Base-by-base conservation (phyloP, 1,140 invertebrate species). In the Delia radicum region DNA sequence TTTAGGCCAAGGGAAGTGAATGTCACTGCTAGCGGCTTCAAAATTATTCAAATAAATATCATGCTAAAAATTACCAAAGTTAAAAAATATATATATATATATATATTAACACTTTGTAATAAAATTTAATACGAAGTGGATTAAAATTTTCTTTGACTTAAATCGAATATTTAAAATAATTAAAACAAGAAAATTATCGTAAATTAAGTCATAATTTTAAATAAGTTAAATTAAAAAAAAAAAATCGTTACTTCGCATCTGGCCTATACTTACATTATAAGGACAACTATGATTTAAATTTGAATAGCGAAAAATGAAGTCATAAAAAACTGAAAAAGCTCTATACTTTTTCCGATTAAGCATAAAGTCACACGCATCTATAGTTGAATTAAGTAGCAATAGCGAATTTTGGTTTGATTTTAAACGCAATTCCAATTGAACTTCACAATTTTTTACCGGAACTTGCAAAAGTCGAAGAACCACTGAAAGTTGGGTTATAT, bases 1-100 rank as follows among this genome's bases (percentile, higher is more conserved):
- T 12, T 12, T 26, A 13, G 69, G 33, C 26, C 37, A 24, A 12
- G 31, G 18, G 6, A 46, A 3, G n/a, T n/a, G n/a, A n/a, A n/a
- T 12, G 26, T 10, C 0, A 48, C 13, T 12, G 37, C 13, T 15
- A 24, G 1, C 10, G 46, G 21, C 21, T 46, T 28, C 13, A 46
- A 26, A 48, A 26, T 37, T 15, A 0, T 24, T 42, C 13, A 73
- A 15, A 27, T 26, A 13, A 46, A 73, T 5, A 26, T 73, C 69
- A 46, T 73, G 18, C 69, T 73, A 42, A 8, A 71, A 69, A 69
- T 29, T 29, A 69, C n/a, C 7, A 37, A 71, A 71, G 29, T 37
- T 3, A 37, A 37, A 10, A 1, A 13, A 37, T n/a, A n/a, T n/a
- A n/a, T n/a, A n/a, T n/a, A n/a, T n/a, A n/a, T n/a, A n/a, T n/a